Evolutionary conservation across 2,113 vertebrate species (phyloP), one percentile per base, ranked within the genome.

Genomic region (Clarias gariepinus): DNA sequence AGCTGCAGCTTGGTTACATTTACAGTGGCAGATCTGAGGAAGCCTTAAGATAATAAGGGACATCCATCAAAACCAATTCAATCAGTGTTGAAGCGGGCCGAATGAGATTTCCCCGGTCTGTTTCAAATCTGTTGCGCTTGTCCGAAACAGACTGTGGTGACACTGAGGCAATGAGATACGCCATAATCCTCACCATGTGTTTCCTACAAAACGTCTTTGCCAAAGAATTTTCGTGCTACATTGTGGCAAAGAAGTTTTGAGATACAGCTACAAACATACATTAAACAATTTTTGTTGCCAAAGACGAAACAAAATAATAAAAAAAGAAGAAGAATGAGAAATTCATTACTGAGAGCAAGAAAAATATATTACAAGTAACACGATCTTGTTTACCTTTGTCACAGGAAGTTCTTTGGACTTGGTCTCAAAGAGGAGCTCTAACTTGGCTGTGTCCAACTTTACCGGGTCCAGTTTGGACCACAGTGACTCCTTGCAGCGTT

Each of bases 391-490:
- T 97, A 99, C 98, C 97, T 99, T 99, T 19, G 97, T 96, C 92
- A 97, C 96, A 86, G 97, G 96, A 91, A 99, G 94, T 94, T 99
- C 98, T 94, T 99, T 99, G 90, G 98, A 99, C 87, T 98, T 99
- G 53, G 97, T 96, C 92, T 99, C 98, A 94, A 99, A 99, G 90
- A 99, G 97, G 93, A 98, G 97, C 92, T 99, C 98, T 94, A 99
- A 94, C 92, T 97, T 98, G 94, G 97, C 96, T 30, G 96, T 97
- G 93, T 99, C 98, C 93, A 99, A 92, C 90, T 97, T 98, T 88
- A 99, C 95, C 21, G 97, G 97, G 90, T 99, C 97, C 95, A 99
- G 95, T 95, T 96, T 98, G 81, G 96, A 96, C 98, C 98, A 99
- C 88, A 99, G 95, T 88, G 97, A 98, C 92, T 98, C 97, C 94